These are phyloP conservation scores for Campaea margaritaria DNA, from an alignment of 2,888 invertebrate genomes.

Conservation along the genomic window DNA sequence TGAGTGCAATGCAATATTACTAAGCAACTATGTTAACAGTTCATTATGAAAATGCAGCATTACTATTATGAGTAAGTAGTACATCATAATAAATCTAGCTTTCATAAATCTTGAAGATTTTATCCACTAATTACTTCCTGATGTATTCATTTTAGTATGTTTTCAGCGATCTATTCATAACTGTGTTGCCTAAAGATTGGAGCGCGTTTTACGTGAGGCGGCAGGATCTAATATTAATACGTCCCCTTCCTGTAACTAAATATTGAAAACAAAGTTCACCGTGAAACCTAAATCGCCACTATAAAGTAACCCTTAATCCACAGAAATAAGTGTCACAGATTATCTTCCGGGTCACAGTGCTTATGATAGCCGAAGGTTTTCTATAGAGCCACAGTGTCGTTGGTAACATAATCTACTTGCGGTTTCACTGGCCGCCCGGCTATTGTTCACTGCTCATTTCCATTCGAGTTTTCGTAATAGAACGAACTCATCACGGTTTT, in stretches of 20 bases:
- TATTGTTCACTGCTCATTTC: constrained; percentile 50
- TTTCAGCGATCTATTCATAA: not conserved
- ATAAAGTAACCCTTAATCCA: constrained; percentile 25
- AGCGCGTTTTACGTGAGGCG: not conserved
- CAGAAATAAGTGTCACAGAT: constrained; percentile 24
- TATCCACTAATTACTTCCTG: too few species aligned
- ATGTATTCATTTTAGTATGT: not conserved
- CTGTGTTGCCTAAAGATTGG: not conserved
- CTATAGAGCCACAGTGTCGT: constrained; percentile 32
- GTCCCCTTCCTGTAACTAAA: constrained; percentile 35
- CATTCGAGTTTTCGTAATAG: constrained; percentile 56
- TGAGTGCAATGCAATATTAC: constrained; percentile 7
- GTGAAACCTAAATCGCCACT: not conserved
- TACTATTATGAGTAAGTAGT: not conserved
- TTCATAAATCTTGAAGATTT: constrained; percentile 1
- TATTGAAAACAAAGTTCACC: constrained; percentile 34
- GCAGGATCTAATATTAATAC: constrained; percentile 5
- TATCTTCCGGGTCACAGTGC: constrained; percentile 38
- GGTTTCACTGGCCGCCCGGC: constrained; percentile 52
- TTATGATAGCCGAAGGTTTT: constrained; percentile 43
- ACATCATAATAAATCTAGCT: not conserved
- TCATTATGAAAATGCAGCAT: not conserved
- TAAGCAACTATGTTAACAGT: not conserved
- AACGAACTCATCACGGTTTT: constrained; percentile 41
- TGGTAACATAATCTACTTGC: constrained; percentile 51